phyloP scores from a whole-genome alignment of 2,113 vertebrate genomes.

The Carlito syrichta region DNA sequence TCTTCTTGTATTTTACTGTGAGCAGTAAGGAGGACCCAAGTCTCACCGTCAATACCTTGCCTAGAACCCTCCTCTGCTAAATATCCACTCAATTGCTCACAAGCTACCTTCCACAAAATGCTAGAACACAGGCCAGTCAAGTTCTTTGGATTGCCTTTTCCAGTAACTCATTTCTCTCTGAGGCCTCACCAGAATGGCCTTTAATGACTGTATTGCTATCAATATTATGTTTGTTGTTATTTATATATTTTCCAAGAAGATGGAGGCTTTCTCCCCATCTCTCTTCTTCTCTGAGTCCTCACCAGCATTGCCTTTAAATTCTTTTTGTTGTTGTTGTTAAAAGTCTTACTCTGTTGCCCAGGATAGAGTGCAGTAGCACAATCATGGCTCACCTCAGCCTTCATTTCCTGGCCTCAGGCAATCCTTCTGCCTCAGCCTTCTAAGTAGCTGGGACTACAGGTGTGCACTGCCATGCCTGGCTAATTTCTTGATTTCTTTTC shows the following conservation, averaged over 20 bases:
- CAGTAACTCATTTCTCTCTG: not conserved
- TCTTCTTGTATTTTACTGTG: not conserved
- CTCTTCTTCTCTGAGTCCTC: not conserved
- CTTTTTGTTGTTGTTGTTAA: too few species aligned
- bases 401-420: too few species aligned
- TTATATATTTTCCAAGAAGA: not conserved
- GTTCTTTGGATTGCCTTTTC: not conserved
- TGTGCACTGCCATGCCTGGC: too few species aligned
- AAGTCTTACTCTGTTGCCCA: too few species aligned
- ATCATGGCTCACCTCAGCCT: too few species aligned
- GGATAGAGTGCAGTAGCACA: too few species aligned
- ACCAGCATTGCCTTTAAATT: not conserved
- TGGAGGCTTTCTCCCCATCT: not conserved
- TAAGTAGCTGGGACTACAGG: too few species aligned
- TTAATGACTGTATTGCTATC: not conserved
- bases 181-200: not conserved
- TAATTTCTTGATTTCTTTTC: too few species aligned
- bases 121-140: not conserved
- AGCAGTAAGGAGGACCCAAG: not conserved
- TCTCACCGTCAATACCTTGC: not conserved
- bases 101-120: not conserved
- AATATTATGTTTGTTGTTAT: not conserved
- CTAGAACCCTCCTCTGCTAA: not conserved
- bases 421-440: too few species aligned
- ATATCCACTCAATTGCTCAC: not conserved